Conservation (phyloP, 2,888 invertebrate species). For the Watsonalla cultraria region DNA sequence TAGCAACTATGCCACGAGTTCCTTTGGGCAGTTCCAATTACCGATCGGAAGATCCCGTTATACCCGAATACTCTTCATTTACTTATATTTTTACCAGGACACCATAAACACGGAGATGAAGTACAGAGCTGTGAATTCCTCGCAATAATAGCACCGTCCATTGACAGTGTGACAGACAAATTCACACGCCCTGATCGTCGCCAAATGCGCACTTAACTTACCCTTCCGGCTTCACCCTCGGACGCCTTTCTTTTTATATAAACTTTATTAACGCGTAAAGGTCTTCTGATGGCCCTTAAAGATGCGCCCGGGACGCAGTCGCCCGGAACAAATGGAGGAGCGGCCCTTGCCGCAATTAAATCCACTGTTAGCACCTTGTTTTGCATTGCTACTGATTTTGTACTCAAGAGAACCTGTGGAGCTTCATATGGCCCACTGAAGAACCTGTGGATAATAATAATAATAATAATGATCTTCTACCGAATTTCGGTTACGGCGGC, state of each 20-base stretch:
- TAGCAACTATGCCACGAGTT: too few species aligned
- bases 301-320: constrained; percentile 69
- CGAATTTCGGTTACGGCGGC: too few species aligned
- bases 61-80: too few species aligned
- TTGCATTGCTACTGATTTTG: constrained; percentile 50
- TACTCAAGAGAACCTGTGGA: neutral
- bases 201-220: constrained; percentile 76
- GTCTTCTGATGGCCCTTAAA: constrained; percentile 76
- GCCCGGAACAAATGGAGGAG: constrained; percentile 73
- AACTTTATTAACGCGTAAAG: constrained; percentile 79
- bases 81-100: too few species aligned
- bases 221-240: constrained; percentile 74
- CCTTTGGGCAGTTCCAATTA: too few species aligned
- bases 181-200: constrained; percentile 76
- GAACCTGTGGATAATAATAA: too few species aligned
- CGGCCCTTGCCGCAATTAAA: constrained; percentile 66
- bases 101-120: constrained; percentile 23
- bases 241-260: constrained; percentile 78
- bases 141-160: constrained; percentile 66
- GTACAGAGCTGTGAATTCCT: constrained; percentile 39
- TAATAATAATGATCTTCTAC: too few species aligned
- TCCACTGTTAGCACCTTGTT: constrained; percentile 55
- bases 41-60: too few species aligned
- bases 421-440: too few species aligned
- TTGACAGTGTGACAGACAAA: constrained; percentile 66